Evolutionary conservation across 2,113 vertebrate species (phyloP).

Genomic region (Haliaeetus leucogaster): DNA sequence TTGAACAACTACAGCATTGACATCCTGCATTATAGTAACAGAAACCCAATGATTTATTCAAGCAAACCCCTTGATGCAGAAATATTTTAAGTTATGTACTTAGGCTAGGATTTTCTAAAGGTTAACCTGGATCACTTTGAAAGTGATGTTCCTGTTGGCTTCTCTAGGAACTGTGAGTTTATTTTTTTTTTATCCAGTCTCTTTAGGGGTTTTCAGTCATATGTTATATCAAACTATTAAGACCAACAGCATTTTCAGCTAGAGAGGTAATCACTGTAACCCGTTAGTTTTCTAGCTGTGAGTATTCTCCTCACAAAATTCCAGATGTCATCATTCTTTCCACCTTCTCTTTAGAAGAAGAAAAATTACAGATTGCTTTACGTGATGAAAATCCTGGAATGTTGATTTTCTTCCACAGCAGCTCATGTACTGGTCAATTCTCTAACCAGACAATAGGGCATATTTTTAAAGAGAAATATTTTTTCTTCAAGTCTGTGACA

Average conservation of each 20-base stretch:
- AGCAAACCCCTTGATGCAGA: background rate
- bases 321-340: background rate
- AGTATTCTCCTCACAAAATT: background rate
- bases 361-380: background rate
- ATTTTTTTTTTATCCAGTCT: background rate
- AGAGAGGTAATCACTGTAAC: background rate
- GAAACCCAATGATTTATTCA: background rate
- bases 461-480: background rate
- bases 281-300: background rate
- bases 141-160: background rate
- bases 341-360: background rate
- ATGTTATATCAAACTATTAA: background rate
- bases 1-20: background rate
- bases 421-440: background rate
- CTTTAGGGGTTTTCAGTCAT: background rate
- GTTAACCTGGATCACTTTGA: background rate
- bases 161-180: background rate
- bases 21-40: background rate
- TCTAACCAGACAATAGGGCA: background rate
- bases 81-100: background rate
- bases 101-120: background rate
- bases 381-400: background rate
- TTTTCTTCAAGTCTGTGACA: background rate
- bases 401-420: background rate
- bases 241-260: background rate